Evolutionary conservation across 2,797 vertebrate species (phyloP).

Genomic region (Fistularia tabacaria): DNA sequence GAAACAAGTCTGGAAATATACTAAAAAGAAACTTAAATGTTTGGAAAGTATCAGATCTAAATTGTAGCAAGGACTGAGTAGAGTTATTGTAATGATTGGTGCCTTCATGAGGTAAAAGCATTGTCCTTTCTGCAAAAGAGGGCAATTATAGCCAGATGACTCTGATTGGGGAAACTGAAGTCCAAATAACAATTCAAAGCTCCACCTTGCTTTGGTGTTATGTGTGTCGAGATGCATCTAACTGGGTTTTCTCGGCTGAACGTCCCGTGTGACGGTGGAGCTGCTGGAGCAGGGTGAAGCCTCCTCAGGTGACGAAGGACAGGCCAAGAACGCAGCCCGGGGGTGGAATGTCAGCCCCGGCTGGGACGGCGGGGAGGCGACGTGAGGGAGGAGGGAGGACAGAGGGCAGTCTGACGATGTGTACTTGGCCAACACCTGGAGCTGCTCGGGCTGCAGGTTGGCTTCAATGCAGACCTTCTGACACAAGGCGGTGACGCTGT

Average conservation of each 20-base stretch:
- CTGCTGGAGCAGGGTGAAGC: slow-evolving; percentile 29
- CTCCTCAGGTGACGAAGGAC: slow-evolving; percentile 17
- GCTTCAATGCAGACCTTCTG: slow-evolving; percentile 87
- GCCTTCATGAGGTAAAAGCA: too few species aligned
- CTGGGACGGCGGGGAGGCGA: slow-evolving; percentile 41
- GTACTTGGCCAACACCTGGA: slow-evolving; percentile 90
- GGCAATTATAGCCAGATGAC: too few species aligned
- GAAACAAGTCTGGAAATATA: too few species aligned
- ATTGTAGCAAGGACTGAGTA: too few species aligned
- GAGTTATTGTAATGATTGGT: too few species aligned
- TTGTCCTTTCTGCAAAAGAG: too few species aligned
- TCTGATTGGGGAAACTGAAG: too few species aligned
- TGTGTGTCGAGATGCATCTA: too few species aligned
- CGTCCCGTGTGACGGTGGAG: slow-evolving; percentile 14
- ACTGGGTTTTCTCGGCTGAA: not conserved
- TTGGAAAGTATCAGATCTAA: too few species aligned
- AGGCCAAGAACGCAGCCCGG: slow-evolving; percentile 4
- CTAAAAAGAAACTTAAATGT: too few species aligned
- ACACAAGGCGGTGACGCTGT: slow-evolving; percentile 85
- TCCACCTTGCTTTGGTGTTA: too few species aligned
- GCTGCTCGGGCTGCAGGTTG: slow-evolving; percentile 85
- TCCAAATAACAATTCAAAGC: too few species aligned
- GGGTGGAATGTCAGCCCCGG: slow-evolving; percentile 1
- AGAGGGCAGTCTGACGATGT: slow-evolving; percentile 85
- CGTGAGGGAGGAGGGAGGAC: slow-evolving; percentile 75